A percentile compares a stretch with the other conserved stretches of the same genome.
Evolutionary conservation across 1,140 invertebrate genomes (phyloP).

Genomic region (fruit fly (Drosophila melanogaster)): Release_6_plus_ISO1_MT NC_004354.4:4019001-4019500

Average conservation of each 20-base stretch:
- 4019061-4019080: no score
- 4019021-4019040: constrained; percentile 19
- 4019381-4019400: constrained; percentile 37
- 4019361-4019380: constrained; percentile 25
- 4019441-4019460: constrained; percentile 4
- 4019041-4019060: constrained; percentile 2
- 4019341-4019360: constrained; percentile 40
- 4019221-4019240: constrained; percentile 48
- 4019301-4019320: constrained; percentile 8
- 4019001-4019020: constrained; percentile 82
- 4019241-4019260: constrained; percentile 85
- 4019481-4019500: constrained; percentile 9
- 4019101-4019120: no score
- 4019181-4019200: constrained; percentile 68
- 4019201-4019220: constrained; percentile 30
- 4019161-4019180: constrained; percentile 76
- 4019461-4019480: no score
- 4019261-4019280: constrained; percentile 84
- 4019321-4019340: not conserved
- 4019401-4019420: constrained; percentile 1
- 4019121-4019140: constrained; percentile 46
- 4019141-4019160: constrained; percentile 38
- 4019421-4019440: constrained; percentile 7
- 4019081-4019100: no score
- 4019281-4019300: constrained; percentile 66